These are phyloP conservation scores for Rhynchophorus ferrugineus DNA, from an alignment of 1,140 invertebrate species.

Conservation along the genomic window DNA sequence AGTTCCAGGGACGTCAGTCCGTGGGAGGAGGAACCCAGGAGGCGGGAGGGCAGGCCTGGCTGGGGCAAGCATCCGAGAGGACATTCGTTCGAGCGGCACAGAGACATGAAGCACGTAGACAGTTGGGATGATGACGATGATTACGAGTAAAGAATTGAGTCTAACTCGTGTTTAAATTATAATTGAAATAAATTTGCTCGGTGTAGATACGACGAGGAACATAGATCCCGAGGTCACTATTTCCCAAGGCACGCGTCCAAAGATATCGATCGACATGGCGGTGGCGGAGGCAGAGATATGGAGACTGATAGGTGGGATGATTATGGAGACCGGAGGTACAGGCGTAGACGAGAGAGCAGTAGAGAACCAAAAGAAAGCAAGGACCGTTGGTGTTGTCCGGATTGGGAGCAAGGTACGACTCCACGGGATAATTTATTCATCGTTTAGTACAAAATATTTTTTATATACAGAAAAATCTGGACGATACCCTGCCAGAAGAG, in stretches of 20 bases:
- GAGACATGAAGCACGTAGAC: slow-evolving; percentile 36
- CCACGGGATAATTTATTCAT: too few relatives aligned
- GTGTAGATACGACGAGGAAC: slow-evolving; percentile 35
- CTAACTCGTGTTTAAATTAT: not conserved
- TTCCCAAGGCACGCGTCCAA: slow-evolving; percentile 28
- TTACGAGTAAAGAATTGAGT: slow-evolving; percentile 45
- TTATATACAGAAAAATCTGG: slow-evolving; percentile 28
- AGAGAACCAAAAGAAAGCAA: slow-evolving; percentile 20
- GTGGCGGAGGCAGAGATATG: slow-evolving; percentile 24
- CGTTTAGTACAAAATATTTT: not conserved
- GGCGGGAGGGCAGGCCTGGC: slow-evolving; percentile 37
- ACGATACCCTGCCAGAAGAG: slow-evolving; percentile 27
- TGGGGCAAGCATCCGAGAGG: slow-evolving; percentile 30
- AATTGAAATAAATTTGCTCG: too few relatives aligned
- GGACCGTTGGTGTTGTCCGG: slow-evolving; percentile 38
- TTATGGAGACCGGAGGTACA: slow-evolving; percentile 27
- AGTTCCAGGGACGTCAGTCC: slow-evolving; percentile 62
- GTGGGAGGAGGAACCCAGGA: slow-evolving; percentile 58
- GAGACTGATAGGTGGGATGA: slow-evolving; percentile 34
- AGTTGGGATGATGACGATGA: slow-evolving; percentile 46
- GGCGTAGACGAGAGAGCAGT: slow-evolving; percentile 26
- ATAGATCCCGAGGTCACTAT: slow-evolving; percentile 29
- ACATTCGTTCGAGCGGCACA: slow-evolving; percentile 33
- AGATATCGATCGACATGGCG: slow-evolving; percentile 28
- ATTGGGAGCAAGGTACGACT: slow-evolving; percentile 32